Percentiles rank a stretch among this genome's conserved stretches.
These are phyloP conservation scores for Panagrolaimus sp. DNA, from an alignment of 1,140 invertebrate species.

Conservation along the genomic window DNA sequence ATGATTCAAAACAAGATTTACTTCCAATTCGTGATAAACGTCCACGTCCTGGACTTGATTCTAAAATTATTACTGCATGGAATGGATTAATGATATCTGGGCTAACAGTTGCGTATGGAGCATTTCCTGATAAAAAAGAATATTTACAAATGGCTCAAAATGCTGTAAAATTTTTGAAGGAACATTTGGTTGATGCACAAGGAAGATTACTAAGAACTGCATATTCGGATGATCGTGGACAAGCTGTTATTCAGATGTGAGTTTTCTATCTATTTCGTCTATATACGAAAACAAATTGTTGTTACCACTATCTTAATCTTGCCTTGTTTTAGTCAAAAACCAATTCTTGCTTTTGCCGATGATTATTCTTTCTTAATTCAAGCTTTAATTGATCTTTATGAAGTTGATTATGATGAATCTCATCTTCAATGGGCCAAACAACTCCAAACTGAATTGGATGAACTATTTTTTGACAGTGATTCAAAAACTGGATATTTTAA, in stretches of 20 bases:
- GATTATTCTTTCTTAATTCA: constrained; percentile 84
- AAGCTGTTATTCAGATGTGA: constrained; percentile 64
- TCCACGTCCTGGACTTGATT: constrained; percentile 80
- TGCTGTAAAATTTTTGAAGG: constrained; percentile 72
- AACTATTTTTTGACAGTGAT: too few species aligned
- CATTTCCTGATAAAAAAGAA: constrained; percentile 60
- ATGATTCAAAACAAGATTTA: constrained; percentile 68
- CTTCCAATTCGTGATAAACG: constrained; percentile 69
- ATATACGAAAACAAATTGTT: not conserved
- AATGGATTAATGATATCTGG: constrained; percentile 84
- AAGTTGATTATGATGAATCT: constrained; percentile 70
- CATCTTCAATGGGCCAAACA: constrained; percentile 74
- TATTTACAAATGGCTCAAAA: constrained; percentile 71
- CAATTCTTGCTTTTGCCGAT: constrained; percentile 77
- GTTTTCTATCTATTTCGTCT: not conserved
- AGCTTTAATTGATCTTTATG: constrained; percentile 78
- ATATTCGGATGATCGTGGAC: constrained; percentile 68
- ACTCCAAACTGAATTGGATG: constrained; percentile 65
- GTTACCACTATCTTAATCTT: too few species aligned
- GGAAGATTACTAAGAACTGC: constrained; percentile 70
- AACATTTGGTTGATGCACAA: constrained; percentile 67
- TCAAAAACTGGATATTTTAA: not conserved
- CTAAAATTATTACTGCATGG: constrained; percentile 84
- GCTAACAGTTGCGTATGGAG: constrained; percentile 70
- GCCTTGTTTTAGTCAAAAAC: constrained; percentile 62